A percentile compares a stretch with the other conserved stretches of the same genome.
These are phyloP conservation scores for Cephalotes varians DNA, from an alignment of 2,888 invertebrate genomes.

Conservation along the genomic window DNA sequence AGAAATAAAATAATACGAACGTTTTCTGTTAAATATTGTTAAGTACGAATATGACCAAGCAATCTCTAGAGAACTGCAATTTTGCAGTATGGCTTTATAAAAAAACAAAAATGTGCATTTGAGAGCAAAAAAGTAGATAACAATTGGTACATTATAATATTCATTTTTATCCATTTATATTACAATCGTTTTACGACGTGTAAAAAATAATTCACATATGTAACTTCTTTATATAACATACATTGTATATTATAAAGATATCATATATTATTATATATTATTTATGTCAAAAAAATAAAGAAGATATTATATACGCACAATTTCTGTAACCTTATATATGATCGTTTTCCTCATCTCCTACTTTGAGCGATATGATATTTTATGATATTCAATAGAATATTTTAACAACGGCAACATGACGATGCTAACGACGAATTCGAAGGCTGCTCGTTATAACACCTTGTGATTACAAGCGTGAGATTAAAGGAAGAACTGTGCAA, in stretches of 20 bases:
- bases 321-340: background rate
- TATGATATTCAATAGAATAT: background rate
- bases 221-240: background rate
- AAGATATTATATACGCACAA: background rate
- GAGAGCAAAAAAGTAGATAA: background rate
- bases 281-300: background rate
- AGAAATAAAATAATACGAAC: slow-evolving; percentile 28
- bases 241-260: background rate
- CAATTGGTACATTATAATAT: background rate
- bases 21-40: slow-evolving; percentile 10
- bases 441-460: slow-evolving; percentile 32
- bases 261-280: background rate
- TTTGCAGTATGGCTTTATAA: background rate
- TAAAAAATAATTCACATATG: background rate
- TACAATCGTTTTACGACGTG: background rate
- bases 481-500: slow-evolving; percentile 45
- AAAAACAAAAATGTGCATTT: background rate
- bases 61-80: slow-evolving; percentile 8
- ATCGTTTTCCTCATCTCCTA: background rate
- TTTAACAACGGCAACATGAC: background rate
- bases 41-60: background rate
- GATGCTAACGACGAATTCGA: slow-evolving; percentile 31
- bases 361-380: too few relatives aligned
- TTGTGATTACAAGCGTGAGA: slow-evolving; percentile 49
- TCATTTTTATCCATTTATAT: background rate